phyloP scores from a whole-genome alignment of 2,113 vertebrate genomes.

The Mobula hypostoma region DNA sequence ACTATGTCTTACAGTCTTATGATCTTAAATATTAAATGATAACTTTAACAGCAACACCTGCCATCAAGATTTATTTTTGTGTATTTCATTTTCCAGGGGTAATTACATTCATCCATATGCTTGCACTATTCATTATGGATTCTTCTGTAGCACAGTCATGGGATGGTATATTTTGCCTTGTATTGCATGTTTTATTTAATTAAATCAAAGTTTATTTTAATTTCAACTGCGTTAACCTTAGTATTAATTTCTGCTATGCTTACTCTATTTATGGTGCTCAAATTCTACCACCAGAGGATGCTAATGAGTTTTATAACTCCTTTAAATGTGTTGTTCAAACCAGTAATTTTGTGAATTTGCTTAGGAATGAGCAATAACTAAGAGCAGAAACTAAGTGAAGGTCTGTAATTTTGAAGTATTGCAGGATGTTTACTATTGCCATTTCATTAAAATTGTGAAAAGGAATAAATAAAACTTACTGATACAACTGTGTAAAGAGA shows the following conservation, averaged over 20 bases:
- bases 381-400: too few species aligned
- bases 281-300: conserved; percentile 14
- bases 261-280: neutral
- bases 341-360: neutral
- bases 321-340: neutral
- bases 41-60: neutral
- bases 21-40: neutral
- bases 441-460: neutral
- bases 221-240: neutral
- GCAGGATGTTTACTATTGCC: neutral
- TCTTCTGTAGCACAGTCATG: neutral
- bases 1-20: too few species aligned
- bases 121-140: neutral
- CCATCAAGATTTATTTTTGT: neutral
- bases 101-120: neutral
- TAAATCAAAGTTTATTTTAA: neutral
- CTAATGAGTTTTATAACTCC: neutral
- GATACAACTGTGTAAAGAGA: neutral
- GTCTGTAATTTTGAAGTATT: neutral
- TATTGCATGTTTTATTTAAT: neutral
- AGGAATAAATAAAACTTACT: neutral
- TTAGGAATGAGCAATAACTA: neutral
- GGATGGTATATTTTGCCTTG: neutral
- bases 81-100: neutral
- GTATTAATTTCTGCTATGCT: neutral